phyloP scores from a whole-genome alignment of 2,797 vertebrate genomes.

The Manis pentadactyla region DNA sequence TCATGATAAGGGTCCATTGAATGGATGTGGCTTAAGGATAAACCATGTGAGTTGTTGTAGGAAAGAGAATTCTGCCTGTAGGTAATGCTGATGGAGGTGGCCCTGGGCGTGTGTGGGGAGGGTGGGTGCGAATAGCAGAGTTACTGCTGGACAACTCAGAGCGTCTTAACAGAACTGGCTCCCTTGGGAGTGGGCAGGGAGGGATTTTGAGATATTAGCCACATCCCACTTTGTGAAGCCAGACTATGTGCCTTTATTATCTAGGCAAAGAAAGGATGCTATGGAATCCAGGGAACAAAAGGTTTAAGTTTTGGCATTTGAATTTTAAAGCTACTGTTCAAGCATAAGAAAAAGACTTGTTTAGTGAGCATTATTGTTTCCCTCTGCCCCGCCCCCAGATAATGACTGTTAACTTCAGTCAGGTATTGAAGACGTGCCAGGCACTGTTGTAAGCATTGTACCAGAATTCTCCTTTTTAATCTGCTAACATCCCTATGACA shows the following conservation, averaged over 20 bases:
- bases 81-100: background rate
- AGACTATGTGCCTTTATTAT: background rate
- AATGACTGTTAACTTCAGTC: background rate
- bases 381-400: background rate
- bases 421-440: background rate
- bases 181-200: background rate
- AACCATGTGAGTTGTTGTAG: background rate
- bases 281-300: background rate
- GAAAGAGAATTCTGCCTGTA: background rate
- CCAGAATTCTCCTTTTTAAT: background rate
- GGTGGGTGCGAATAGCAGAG: background rate
- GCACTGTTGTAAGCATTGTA: background rate
- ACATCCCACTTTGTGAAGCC: background rate
- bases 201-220: background rate
- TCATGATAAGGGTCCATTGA: background rate
- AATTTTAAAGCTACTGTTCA: slow-evolving; percentile 12
- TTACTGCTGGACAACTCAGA: background rate
- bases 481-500: background rate
- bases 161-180: background rate
- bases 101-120: background rate
- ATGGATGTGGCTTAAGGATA: background rate
- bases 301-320: background rate
- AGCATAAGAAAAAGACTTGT: background rate
- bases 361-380: background rate
- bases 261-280: background rate